A percentile compares a stretch with the other conserved stretches of the same genome.
Evolutionary conservation across 2,113 vertebrate species (phyloP).

Genomic region (Dendropsophus ebraccatus): DNA sequence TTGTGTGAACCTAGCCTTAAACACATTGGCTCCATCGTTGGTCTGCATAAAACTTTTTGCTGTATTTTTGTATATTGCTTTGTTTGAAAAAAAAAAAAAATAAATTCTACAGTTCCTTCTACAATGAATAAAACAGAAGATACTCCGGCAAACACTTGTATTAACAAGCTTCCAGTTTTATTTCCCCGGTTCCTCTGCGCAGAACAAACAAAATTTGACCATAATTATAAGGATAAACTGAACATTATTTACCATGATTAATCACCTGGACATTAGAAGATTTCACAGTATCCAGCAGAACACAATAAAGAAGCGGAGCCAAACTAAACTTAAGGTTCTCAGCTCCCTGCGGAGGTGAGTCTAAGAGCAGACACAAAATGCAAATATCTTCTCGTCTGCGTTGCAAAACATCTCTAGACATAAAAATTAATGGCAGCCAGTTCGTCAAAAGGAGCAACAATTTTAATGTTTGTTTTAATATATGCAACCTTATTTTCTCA

Average conservation of each 20-base stretch:
- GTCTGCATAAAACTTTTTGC: not conserved
- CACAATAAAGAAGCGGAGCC: slow-evolving; percentile 52
- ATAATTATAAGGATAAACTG: slow-evolving; percentile 51
- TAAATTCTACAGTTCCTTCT: not conserved
- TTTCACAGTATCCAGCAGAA: slow-evolving; percentile 45
- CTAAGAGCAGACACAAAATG: slow-evolving; percentile 53
- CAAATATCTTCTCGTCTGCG: slow-evolving; percentile 48
- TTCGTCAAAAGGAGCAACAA: slow-evolving; percentile 42
- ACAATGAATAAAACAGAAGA: slow-evolving; percentile 44
- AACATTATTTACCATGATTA: slow-evolving; percentile 54
- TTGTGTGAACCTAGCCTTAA: too few relatives aligned
- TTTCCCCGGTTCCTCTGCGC: slow-evolving; percentile 38
- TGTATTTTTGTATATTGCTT: not conserved
- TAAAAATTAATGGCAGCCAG: slow-evolving; percentile 44
- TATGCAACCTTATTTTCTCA: slow-evolving; percentile 6
- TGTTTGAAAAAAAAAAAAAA: not conserved
- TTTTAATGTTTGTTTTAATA: slow-evolving; percentile 48
- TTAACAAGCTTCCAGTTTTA: slow-evolving; percentile 38
- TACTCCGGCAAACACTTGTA: slow-evolving; percentile 15
- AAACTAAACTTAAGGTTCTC: slow-evolving; percentile 54
- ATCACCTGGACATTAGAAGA: slow-evolving; percentile 56
- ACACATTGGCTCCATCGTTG: not conserved
- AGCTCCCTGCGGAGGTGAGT: slow-evolving; percentile 44
- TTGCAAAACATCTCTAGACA: slow-evolving; percentile 49
- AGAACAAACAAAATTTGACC: slow-evolving; percentile 49